Evolutionary conservation across 2,113 vertebrate genomes (phyloP), one percentile per base, ranked within the genome.

Genomic region (Bujurquina vittata): DNA sequence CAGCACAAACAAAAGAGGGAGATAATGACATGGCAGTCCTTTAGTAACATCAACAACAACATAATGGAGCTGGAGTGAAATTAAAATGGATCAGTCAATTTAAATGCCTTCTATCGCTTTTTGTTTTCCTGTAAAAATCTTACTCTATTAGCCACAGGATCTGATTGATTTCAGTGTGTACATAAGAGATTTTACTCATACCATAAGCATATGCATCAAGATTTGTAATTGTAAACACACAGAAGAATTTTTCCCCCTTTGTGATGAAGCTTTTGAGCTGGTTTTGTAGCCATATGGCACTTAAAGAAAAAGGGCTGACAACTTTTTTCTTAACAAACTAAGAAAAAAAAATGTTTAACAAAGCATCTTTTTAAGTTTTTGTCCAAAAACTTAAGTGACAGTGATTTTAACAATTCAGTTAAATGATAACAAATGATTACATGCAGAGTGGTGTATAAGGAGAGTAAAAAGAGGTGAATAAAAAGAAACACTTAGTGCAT

Each of bases 21-120:
- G 85, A 85, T 92, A 94, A 89, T 88, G 89, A 86, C 82, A 80
- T 31, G 80, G 83, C 73, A 74, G 82, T 79, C 79, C 57, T 84
- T 87, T 87, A 88, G 77, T 59, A 85, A 81, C 89, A 85, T 83
- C 84, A 84, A 84, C 80, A 79, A 89, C 78, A 58, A 40, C 74
- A 77, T 85, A 91, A 90, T 89, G 83, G 84, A 90, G 54, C 76
- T 67, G 63, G 59, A 80, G 87, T 11, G 75, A 90, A 94, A 93
- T 88, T 90, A 90, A 88, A 90, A 80, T 77, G 73, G 77, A 89
- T 90, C 82, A 78, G 79, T 90, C 86, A 82, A 67, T 90, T 88
- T 79, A 81, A 91, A 84, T 49, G 81, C 54, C 23, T 84, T 15
- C 3, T 31, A 15, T 37, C 3, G 6, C 7, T 43, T 43, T 62